Evolutionary conservation across 1,140 invertebrate species (phyloP).

Genomic region (Panagrolaimus sp.): DNA sequence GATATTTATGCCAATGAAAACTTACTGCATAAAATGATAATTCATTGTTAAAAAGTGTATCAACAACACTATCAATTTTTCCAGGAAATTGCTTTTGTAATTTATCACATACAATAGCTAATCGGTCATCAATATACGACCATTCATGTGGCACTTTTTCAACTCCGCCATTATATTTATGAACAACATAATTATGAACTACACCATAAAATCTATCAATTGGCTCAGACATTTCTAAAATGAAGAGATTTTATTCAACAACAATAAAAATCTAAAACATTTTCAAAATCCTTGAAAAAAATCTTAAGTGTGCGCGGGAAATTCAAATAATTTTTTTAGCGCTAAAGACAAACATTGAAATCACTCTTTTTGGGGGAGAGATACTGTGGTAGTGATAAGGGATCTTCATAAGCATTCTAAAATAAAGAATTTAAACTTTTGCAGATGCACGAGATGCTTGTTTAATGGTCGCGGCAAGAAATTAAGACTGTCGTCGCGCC

Average conservation of each 20-base stretch:
- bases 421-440: too few species aligned
- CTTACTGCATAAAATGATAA: slow-evolving; percentile 1
- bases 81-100: neutral
- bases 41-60: slow-evolving; percentile 1
- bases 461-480: too few species aligned
- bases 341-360: too few species aligned
- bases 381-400: too few species aligned
- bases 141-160: neutral
- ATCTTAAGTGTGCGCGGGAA: neutral
- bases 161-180: neutral
- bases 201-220: neutral
- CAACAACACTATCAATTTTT: neutral
- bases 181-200: neutral
- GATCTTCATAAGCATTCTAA: too few species aligned
- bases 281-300: neutral
- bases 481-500: too few species aligned
- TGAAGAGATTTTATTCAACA: too few species aligned
- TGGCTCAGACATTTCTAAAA: too few species aligned
- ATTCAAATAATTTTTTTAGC: too few species aligned
- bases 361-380: too few species aligned
- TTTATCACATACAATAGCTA: neutral
- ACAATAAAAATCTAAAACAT: neutral
- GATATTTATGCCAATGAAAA: neutral
- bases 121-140: neutral
- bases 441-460: too few species aligned